phyloP scores from a whole-genome alignment of 2,113 vertebrate species.

The Clarias macrocephalus region DNA sequence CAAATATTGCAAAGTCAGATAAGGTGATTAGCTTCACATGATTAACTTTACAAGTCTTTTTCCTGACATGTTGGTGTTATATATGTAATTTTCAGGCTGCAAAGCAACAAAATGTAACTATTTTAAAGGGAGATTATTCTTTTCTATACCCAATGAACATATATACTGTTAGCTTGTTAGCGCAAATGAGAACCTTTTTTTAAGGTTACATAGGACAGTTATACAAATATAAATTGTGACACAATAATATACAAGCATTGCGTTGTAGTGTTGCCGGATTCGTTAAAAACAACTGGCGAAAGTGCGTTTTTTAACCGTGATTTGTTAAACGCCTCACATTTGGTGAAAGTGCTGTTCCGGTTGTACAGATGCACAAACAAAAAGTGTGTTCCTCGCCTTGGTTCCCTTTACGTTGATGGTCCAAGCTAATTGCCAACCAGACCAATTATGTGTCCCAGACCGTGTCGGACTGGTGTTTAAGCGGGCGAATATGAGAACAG shows the following conservation, averaged over 20 bases:
- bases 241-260: background rate
- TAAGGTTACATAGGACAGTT: background rate
- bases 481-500: background rate
- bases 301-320: background rate
- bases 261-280: background rate
- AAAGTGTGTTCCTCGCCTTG: background rate
- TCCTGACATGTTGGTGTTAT: too few relatives aligned
- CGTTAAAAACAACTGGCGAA: background rate
- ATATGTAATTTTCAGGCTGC: too few relatives aligned
- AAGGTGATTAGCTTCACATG: too few relatives aligned
- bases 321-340: background rate
- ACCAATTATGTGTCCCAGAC: background rate
- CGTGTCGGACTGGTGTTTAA: too few relatives aligned
- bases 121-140: too few relatives aligned
- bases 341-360: conserved; percentile 63
- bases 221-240: background rate
- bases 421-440: background rate
- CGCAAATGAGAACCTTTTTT: background rate
- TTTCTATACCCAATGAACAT: too few relatives aligned
- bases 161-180: too few relatives aligned
- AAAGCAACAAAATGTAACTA: too few relatives aligned
- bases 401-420: too few relatives aligned
- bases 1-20: too few relatives aligned
- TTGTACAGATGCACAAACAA: conserved; percentile 60
- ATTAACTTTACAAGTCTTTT: too few relatives aligned